These are phyloP conservation scores for Alethe castanea DNA, from an alignment of 2,113 vertebrate genomes.

Conservation along the genomic window DNA sequence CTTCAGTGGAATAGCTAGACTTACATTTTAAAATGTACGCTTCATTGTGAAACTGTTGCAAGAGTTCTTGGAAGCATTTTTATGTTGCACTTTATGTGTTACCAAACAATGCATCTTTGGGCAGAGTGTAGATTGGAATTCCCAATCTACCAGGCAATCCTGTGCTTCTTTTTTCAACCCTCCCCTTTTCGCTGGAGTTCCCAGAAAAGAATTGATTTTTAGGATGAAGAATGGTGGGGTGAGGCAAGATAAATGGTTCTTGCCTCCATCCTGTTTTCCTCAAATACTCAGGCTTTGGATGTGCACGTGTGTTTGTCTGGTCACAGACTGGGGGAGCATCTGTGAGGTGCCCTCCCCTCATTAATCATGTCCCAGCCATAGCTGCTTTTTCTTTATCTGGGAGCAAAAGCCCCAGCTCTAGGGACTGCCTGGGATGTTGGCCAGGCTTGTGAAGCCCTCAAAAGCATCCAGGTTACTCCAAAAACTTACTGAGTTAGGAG, in stretches of 20 bases:
- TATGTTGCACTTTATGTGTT: accelerated
- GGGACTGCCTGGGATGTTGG: neutral
- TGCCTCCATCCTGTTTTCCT: neutral
- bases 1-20: neutral
- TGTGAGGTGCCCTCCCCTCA: neutral
- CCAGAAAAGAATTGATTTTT: neutral
- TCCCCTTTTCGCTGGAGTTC: neutral
- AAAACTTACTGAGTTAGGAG: neutral
- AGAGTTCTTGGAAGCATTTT: neutral
- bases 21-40: neutral
- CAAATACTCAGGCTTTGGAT: neutral
- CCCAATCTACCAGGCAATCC: neutral
- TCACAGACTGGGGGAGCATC: neutral
- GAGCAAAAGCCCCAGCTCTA: neutral
- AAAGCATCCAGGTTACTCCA: neutral
- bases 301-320: neutral
- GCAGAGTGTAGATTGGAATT: accelerated
- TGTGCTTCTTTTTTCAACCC: neutral
- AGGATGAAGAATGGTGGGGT: neutral
- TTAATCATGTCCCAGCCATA: neutral
- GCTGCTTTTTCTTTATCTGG: neutral
- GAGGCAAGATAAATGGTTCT: neutral
- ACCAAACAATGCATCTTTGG: neutral
- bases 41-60: neutral
- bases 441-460: neutral